Evolutionary conservation across 2,113 vertebrate genomes (phyloP), one percentile per base, ranked within the genome.

Genomic region (Charadrius vociferus): DNA sequence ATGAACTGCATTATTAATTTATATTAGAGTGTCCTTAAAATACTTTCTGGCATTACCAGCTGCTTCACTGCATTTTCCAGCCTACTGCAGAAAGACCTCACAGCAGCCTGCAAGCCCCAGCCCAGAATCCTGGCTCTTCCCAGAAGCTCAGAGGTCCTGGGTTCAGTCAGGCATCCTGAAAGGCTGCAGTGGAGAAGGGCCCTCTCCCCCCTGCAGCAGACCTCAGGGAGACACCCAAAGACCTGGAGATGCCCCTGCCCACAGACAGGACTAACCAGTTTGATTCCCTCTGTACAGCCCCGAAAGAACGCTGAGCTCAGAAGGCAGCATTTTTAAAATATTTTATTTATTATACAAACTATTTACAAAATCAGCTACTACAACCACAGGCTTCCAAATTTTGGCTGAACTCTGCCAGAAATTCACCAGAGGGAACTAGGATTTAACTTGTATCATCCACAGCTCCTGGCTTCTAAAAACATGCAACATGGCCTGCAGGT

Each of bases 271-370:
- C n/a, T 41, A 24, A 63, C 7, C 66, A 49, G 53, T 59, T 53
- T 7, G 56, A 90, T 59, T 77, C 47, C 27, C 39, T 52, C 70
- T 21, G 27, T 16, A 50, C 41, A 73, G 61, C 12, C 93, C 15
- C 0, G 0, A 81, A 96, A 96, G 63, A 96, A 94, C 2, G 4
- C 55, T 39, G 27, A 96, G 61, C 41, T 72, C 59, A 91, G 86
- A 96, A 81, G 15, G 78, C n/a, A 95, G 52, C 16, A 50, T 72
- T 97, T 96, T 97, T 94, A 93, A 98, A 96, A 98, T 95, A 97
- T 77, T 98, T 98, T 97, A 98, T 98, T 98, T 97, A 98, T 97
- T 98, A 90, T 98, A 98, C 98, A 98, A 98, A 98, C 97, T 98
- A 98, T 98, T 98, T 98, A 98, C 98, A 98, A 92, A 97, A 90